These are phyloP conservation scores for Pseudococcus viburni DNA, from an alignment of 2,888 invertebrate genomes.

Conservation along the genomic window DNA sequence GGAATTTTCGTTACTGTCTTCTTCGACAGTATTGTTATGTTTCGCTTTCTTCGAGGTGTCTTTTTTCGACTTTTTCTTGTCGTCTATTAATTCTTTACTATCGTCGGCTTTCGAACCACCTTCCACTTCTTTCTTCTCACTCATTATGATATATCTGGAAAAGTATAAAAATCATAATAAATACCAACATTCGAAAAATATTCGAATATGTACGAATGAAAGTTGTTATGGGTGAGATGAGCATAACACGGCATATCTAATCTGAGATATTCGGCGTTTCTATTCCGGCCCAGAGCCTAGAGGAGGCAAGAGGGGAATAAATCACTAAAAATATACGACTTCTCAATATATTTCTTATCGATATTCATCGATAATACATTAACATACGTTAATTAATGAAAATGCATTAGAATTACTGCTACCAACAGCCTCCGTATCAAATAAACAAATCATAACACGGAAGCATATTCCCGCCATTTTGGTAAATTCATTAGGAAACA, in stretches of 20 bases:
- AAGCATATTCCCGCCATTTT: conserved; percentile 49
- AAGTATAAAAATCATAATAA: neutral
- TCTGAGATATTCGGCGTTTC: too few species aligned
- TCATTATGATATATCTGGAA: conserved; percentile 16
- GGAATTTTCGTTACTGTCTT: neutral
- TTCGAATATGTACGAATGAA: too few species aligned
- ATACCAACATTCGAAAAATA: neutral
- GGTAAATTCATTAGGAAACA: neutral
- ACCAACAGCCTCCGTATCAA: neutral
- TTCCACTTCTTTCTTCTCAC: conserved; percentile 21
- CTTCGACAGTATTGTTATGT: neutral
- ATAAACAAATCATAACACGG: conserved; percentile 25
- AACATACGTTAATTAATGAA: too few species aligned
- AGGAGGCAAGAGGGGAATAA: too few species aligned
- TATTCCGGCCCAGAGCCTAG: too few species aligned
- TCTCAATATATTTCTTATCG: too few species aligned
- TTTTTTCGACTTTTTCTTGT: conserved; percentile 18
- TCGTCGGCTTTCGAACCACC: neutral
- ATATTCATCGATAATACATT: too few species aligned
- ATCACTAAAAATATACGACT: too few species aligned
- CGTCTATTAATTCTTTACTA: neutral
- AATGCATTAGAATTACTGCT: neutral
- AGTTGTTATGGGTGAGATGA: neutral
- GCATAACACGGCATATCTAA: too few species aligned
- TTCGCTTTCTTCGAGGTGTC: conserved; percentile 1